Percentiles rank a stretch among this genome's conserved stretches.
Conservation (phyloP, 2,113 vertebrate genomes). For the Gymnorhina tibicen region DNA sequence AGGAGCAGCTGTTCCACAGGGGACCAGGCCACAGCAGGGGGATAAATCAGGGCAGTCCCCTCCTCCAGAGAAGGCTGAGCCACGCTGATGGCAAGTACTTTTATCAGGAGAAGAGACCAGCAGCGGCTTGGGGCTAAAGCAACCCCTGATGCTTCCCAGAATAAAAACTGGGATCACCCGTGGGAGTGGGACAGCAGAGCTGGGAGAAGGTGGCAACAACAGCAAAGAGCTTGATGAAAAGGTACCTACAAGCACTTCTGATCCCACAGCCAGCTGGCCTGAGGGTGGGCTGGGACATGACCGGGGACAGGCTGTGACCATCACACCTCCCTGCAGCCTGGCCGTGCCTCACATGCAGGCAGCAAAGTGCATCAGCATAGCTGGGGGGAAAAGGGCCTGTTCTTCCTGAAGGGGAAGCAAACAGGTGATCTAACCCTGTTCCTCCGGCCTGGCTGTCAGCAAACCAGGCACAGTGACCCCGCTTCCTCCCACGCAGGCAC, state of each 20-base stretch:
- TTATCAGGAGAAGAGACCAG: neutral
- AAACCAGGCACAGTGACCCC: neutral
- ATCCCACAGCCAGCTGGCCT: neutral
- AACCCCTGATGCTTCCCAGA: neutral
- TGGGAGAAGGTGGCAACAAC: neutral
- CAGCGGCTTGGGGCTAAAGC: rapidly evolving
- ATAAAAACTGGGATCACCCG: neutral
- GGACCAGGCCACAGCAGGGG: neutral
- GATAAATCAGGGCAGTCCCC: neutral
- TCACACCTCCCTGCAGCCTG: neutral
- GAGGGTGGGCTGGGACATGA: neutral
- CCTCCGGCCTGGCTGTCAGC: neutral
- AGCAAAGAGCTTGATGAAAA: neutral
- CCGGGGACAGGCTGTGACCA: neutral
- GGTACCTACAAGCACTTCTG: neutral
- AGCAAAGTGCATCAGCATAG: neutral
- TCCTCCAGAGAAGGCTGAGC: neutral
- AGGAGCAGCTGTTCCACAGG: neutral
- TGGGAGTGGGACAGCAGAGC: neutral
- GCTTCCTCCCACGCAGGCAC: rapidly evolving
- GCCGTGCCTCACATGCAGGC: neutral
- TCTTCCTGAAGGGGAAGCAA: neutral
- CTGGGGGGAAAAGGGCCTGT: neutral
- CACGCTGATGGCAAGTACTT: neutral
- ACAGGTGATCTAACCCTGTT: neutral